Evolutionary conservation across 2,113 vertebrate species (phyloP).

Genomic region (Vimba vimba): DNA sequence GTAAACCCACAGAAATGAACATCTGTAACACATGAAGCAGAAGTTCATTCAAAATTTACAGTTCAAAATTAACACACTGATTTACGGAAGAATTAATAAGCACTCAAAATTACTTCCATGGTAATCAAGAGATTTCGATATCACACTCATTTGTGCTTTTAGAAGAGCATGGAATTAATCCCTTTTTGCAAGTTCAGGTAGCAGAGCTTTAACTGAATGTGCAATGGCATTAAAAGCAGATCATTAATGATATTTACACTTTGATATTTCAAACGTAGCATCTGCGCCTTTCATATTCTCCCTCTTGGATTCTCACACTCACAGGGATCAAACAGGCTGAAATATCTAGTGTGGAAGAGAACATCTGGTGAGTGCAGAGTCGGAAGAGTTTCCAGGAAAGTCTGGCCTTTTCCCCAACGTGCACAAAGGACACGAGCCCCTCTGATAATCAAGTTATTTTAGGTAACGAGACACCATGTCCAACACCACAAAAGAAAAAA

Average conservation of each 20-base stretch:
- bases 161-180: neutral
- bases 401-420: slow-evolving; percentile 3
- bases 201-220: slow-evolving; percentile 42
- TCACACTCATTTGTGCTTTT: neutral
- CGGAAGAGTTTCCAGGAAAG: neutral
- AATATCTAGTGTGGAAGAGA: slow-evolving; percentile 26
- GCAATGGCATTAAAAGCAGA: slow-evolving; percentile 29
- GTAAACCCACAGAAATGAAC: neutral
- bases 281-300: slow-evolving; percentile 53
- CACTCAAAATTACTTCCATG: neutral
- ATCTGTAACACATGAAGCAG: neutral
- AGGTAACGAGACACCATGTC: slow-evolving; percentile 6
- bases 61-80: neutral
- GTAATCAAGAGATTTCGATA: neutral
- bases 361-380: slow-evolving; percentile 45
- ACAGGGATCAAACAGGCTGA: slow-evolving; percentile 49
- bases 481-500: neutral
- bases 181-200: neutral
- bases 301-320: slow-evolving; percentile 34
- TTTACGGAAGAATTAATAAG: neutral
- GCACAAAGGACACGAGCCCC: slow-evolving; percentile 23
- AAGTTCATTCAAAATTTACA: neutral
- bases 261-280: slow-evolving; percentile 56
- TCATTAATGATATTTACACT: slow-evolving; percentile 59
- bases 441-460: neutral